Conservation (phyloP, 2,888 invertebrate genomes). For the Junonia oenone region DNA sequence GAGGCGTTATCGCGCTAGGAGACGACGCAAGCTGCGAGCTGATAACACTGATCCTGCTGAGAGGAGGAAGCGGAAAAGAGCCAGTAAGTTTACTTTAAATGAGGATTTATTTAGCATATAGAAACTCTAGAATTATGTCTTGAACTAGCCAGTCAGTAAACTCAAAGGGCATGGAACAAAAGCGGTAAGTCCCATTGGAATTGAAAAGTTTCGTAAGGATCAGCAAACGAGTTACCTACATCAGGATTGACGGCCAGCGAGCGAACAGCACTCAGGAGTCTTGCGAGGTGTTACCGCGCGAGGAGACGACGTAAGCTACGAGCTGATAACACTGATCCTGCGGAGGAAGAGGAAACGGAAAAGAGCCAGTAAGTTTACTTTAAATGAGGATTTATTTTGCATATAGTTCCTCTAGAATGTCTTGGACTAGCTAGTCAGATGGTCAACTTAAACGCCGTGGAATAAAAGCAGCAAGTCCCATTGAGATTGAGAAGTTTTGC, state of each 20-base stretch:
- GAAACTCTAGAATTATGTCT: too few relatives aligned
- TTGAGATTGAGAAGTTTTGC: too few relatives aligned
- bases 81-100: slow-evolving; percentile 51
- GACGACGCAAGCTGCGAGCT: slow-evolving; percentile 65
- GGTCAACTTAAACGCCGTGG: too few relatives aligned
- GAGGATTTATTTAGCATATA: too few relatives aligned
- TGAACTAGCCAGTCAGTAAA: too few relatives aligned
- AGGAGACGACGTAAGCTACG: slow-evolving; percentile 66
- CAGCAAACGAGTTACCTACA: slow-evolving; percentile 81
- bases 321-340: slow-evolving; percentile 62
- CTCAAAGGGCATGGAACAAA: too few relatives aligned
- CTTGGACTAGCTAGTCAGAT: too few relatives aligned
- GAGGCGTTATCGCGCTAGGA: slow-evolving; percentile 80
- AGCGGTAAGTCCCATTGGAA: too few relatives aligned
- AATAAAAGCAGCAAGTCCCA: too few relatives aligned
- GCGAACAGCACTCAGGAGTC: slow-evolving; percentile 82
- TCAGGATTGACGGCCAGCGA: slow-evolving; percentile 83
- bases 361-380: slow-evolving; percentile 59
- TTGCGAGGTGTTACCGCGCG: slow-evolving; percentile 83
- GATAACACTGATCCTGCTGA: slow-evolving; percentile 66
- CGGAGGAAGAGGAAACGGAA: slow-evolving; percentile 73
- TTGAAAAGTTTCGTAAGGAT: too few relatives aligned
- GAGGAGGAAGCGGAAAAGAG: slow-evolving; percentile 74
- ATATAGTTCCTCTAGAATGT: too few relatives aligned
- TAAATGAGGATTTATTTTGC: too few relatives aligned